These are phyloP conservation scores for Cryptocephalus primarius DNA, from an alignment of 2,888 invertebrate species.

Conservation along the genomic window DNA sequence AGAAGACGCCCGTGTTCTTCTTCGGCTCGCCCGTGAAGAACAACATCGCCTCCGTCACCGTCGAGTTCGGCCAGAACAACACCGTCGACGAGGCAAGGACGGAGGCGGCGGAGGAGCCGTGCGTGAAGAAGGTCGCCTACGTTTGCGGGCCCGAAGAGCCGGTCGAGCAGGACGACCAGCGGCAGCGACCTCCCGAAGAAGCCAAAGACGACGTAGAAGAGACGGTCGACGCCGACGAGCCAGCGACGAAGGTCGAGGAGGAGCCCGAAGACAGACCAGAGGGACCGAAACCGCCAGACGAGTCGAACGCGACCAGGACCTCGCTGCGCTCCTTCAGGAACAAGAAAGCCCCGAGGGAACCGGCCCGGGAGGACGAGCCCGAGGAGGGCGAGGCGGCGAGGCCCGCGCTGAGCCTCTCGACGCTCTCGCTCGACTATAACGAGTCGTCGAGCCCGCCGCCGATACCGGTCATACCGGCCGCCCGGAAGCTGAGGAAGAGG, in stretches of 20 bases:
- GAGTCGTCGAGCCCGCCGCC: constrained; percentile 18
- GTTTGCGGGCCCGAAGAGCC: constrained; percentile 11
- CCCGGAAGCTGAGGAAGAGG: constrained; percentile 22
- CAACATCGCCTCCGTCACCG: constrained; percentile 5
- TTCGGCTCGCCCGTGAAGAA: constrained; percentile 38
- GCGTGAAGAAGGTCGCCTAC: constrained; percentile 18
- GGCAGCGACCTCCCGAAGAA: too few relatives aligned
- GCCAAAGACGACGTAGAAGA: neutral
- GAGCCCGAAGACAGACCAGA: constrained; percentile 1
- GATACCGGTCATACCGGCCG: constrained; percentile 12
- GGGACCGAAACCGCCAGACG: constrained; percentile 1
- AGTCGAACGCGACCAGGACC: too few relatives aligned
- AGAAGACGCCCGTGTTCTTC: constrained; percentile 32
- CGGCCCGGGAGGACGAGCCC: too few relatives aligned
- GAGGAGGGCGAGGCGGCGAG: too few relatives aligned
- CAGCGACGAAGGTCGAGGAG: too few relatives aligned
- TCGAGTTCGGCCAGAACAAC: constrained; percentile 13
- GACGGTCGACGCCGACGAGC: neutral
- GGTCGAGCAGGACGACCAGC: too few relatives aligned
- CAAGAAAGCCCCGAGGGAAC: too few relatives aligned
- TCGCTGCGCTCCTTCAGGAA: too few relatives aligned
- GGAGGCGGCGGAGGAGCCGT: constrained; percentile 13
- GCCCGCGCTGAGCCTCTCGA: constrained; percentile 3
- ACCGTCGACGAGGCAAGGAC: constrained; percentile 3
- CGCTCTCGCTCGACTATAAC: constrained; percentile 26